Evolutionary conservation across 2,888 invertebrate genomes (phyloP).

Genomic region (Physocephala rufipes): DNA sequence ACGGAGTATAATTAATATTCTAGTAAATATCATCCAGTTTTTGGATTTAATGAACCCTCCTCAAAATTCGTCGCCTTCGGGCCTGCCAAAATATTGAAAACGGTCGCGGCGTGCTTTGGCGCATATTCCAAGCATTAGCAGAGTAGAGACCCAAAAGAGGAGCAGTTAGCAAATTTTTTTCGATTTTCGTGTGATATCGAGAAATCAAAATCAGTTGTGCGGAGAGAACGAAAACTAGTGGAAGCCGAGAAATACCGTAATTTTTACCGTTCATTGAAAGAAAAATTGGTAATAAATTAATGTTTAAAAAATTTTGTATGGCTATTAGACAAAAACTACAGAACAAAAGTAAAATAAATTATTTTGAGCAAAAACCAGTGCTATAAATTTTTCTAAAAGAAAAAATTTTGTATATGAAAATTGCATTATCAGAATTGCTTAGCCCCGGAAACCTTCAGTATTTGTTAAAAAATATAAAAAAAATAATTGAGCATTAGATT

Average conservation of each 20-base stretch:
- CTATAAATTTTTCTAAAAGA: too few relatives aligned
- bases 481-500: too few relatives aligned
- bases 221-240: constrained; percentile 47
- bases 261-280: constrained; percentile 29
- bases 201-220: constrained; percentile 44
- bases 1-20: neutral
- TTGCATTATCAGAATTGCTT: too few relatives aligned
- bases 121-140: constrained; percentile 20
- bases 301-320: too few relatives aligned
- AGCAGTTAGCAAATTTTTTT: constrained; percentile 20
- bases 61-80: neutral
- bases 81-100: neutral
- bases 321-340: constrained; percentile 37
- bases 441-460: too few relatives aligned
- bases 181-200: constrained; percentile 16
- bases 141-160: constrained; percentile 6
- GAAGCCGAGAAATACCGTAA: constrained; percentile 40
- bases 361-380: too few relatives aligned
- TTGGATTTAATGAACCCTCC: neutral
- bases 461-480: too few relatives aligned
- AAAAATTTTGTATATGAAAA: too few relatives aligned
- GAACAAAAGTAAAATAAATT: constrained; percentile 6
- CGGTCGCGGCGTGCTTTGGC: neutral
- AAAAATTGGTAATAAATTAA: constrained; percentile 40
- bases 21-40: neutral